Percentiles rank a stretch among this genome's conserved stretches.
These are phyloP conservation scores for Bujurquina vittata DNA, from an alignment of 2,113 vertebrate genomes.

Conservation along the genomic window DNA sequence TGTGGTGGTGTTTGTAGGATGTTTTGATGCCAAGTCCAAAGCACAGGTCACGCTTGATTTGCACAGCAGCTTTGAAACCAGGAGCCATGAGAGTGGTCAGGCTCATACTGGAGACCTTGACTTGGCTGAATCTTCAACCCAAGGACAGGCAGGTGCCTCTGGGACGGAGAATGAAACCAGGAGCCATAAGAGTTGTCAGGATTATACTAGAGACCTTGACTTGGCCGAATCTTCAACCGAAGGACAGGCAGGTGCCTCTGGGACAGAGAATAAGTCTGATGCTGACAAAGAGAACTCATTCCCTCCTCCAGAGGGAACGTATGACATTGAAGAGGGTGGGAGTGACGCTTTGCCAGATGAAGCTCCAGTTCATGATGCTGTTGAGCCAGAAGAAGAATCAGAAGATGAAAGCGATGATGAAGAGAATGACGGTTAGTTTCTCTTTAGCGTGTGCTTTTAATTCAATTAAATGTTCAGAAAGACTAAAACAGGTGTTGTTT, in stretches of 20 bases:
- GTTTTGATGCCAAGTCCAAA: neutral
- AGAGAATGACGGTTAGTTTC: constrained; percentile 57
- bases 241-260: neutral
- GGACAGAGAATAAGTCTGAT: neutral
- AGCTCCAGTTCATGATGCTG: constrained; percentile 6
- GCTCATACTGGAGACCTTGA: neutral
- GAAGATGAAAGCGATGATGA: constrained; percentile 21
- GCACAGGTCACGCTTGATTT: neutral
- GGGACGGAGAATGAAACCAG: neutral
- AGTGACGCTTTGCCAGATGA: constrained; percentile 3
- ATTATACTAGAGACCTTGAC: neutral
- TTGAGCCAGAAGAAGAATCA: constrained; percentile 34
- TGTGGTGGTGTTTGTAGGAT: constrained; percentile 31
- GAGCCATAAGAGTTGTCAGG: neutral
- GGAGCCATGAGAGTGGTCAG: neutral
- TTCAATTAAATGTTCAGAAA: neutral
- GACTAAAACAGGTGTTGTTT: neutral
- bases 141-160: neutral
- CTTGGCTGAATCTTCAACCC: neutral
- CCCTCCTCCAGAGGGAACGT: neutral
- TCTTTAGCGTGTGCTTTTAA: neutral
- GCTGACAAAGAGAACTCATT: constrained; percentile 23
- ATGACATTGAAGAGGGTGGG: neutral
- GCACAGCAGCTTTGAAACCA: neutral
- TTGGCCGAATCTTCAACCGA: neutral